These are phyloP conservation scores for Hippoglossus hippoglossus DNA, from an alignment of 2,797 vertebrate species.

Conservation along the genomic window DNA sequence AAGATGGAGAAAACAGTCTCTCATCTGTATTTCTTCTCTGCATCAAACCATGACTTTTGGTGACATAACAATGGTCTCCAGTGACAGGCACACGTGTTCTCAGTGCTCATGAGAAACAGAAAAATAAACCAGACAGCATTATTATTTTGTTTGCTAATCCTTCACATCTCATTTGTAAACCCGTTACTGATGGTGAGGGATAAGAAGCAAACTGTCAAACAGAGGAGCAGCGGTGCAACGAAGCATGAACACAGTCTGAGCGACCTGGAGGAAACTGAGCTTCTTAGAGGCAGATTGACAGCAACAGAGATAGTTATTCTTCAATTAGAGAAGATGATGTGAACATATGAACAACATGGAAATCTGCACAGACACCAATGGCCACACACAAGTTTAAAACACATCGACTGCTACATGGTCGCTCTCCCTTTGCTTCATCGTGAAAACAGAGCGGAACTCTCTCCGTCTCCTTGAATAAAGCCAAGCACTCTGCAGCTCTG, in stretches of 20 bases:
- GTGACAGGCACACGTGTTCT: conserved; percentile 29
- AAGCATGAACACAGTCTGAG: conserved; percentile 42
- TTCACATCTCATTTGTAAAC: conserved; percentile 61
- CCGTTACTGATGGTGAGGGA: conserved; percentile 42
- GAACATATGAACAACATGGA: background rate
- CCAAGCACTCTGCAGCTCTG: conserved; percentile 9
- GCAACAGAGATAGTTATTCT: conserved; percentile 9
- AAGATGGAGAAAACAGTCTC: conserved; percentile 4
- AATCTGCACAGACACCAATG: background rate
- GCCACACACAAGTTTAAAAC: background rate
- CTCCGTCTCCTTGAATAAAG: conserved; percentile 21
- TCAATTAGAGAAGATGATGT: background rate
- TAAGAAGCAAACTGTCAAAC: conserved; percentile 51
- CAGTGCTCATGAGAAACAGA: conserved; percentile 12
- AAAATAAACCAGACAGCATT: conserved; percentile 39
- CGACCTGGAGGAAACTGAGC: conserved; percentile 2
- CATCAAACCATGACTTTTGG: too few relatives aligned
- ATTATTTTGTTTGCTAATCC: conserved; percentile 52
- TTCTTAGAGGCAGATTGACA: conserved; percentile 30
- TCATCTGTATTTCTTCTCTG: background rate
- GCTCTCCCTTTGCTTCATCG: conserved; percentile 1
- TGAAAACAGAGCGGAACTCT: conserved; percentile 13
- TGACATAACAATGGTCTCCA: conserved; percentile 22
- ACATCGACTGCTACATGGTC: background rate
- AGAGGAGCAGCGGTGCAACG: conserved; percentile 28